Evolutionary conservation across 2,888 invertebrate species (phyloP), one percentile per base, ranked within the genome.

Genomic region (Scaeva pyrastri): DNA sequence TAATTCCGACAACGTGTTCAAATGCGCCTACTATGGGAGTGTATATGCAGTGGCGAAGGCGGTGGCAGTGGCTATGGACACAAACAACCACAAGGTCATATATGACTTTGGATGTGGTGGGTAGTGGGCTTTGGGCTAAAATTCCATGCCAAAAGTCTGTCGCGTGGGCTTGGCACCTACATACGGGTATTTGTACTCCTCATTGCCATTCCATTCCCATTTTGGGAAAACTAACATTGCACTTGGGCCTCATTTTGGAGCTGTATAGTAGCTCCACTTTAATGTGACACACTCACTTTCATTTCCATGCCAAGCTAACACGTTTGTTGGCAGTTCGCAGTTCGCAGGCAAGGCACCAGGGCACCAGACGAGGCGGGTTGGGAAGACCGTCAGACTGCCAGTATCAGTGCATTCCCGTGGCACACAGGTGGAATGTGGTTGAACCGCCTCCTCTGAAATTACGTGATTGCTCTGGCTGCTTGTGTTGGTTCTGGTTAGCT

Each of bases 211-310:
- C 58, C 48, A 72, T 80, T 72, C 36, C 84, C 52, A 84, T 75
- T 76, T 84, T 58, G 70, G 66, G 52, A 11, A 21, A 26, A 26
- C 68, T 58, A 55, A n/a, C 77, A 52, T 52, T 43, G 68, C 78
- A 78, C 73, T 43, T 56, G 19, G 56, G 74, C 21, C 79, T 79
- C 75, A 79, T 79, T 80, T 80, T 68, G 72, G 66, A 80, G 21
- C 39, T 58, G 10, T 11, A 11, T 6, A 7, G 7, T 6, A 58
- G 58, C 66, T 50, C 66, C 45, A 70, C 70, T 70, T 48, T 31
- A 64, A 41, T 76, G 73, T 81, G 79, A 84, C 85, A 85, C 80
- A 70, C 68, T 85, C 81, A 81, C 81, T 85, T 85, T 85, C 85
- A 70, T 76, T 81, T 81, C 68, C 73, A 77, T 36, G 55, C 36